phyloP scores from a whole-genome alignment of 2,113 vertebrate genomes.

The Gulo gulo region DNA sequence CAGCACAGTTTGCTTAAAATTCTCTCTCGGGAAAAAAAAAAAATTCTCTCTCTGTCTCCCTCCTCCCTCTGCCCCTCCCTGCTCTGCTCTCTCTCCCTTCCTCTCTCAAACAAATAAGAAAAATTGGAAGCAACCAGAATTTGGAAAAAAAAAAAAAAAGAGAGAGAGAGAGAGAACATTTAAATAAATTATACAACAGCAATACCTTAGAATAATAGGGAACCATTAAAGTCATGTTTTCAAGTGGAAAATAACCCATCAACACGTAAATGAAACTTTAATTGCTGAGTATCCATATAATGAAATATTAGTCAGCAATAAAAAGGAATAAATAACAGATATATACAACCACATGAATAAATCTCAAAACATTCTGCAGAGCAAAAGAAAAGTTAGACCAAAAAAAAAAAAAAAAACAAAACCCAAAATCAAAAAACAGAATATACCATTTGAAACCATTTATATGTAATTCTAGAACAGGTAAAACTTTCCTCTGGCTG shows the following conservation, averaged over 20 bases:
- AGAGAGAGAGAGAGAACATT: neutral
- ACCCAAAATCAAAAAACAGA: neutral
- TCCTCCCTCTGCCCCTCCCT: neutral
- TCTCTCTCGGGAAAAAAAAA: neutral
- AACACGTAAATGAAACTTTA: neutral
- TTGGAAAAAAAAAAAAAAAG: neutral
- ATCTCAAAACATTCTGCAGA: neutral
- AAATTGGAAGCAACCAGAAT: neutral
- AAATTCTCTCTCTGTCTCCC: neutral
- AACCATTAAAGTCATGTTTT: neutral
- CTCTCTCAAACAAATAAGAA: neutral
- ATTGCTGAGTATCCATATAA: neutral
- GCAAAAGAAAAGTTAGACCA: neutral
- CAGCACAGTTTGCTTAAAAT: neutral
- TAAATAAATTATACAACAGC: neutral
- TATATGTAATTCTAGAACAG: neutral
- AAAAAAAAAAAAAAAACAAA: neutral
- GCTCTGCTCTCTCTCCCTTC: neutral
- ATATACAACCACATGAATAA: neutral
- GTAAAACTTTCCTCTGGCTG: neutral
- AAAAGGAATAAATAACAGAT: neutral
- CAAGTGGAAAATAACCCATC: neutral
- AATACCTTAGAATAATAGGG: neutral
- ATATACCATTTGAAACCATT: neutral
- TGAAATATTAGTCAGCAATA: neutral